phyloP scores from a whole-genome alignment of 2,113 vertebrate species.

The Mus pahari region DNA sequence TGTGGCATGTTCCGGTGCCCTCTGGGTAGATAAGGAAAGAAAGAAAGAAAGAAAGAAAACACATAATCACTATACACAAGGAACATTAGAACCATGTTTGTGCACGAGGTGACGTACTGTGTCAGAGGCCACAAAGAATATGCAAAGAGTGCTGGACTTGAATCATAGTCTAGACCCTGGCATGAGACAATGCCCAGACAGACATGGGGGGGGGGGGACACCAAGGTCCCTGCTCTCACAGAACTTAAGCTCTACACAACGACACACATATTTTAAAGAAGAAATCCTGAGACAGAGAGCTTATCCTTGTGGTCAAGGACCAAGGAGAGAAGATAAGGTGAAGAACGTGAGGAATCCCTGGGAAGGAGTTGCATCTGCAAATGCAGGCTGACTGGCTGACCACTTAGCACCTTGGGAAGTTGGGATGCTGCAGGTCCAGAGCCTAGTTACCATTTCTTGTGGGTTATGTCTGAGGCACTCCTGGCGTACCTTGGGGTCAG shows the following conservation, averaged over 20 bases:
- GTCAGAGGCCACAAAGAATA: not conserved
- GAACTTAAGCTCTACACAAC: not conserved
- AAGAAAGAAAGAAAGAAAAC: not conserved
- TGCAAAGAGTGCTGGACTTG: rapidly evolving
- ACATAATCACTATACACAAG: not conserved
- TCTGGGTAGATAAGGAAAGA: not conserved
- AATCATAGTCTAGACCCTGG: not conserved
- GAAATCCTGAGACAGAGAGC: not conserved
- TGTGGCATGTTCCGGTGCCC: rapidly evolving
- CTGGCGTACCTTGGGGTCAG: not conserved
- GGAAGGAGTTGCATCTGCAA: not conserved
- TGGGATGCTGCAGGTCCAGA: not conserved
- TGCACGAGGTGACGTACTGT: not conserved
- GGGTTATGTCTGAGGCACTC: not conserved
- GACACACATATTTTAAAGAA: not conserved
- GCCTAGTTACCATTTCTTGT: not conserved
- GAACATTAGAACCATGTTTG: not conserved
- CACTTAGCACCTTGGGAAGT: not conserved
- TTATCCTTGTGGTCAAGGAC: not conserved
- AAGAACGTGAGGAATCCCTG: not conserved
- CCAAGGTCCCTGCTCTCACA: not conserved
- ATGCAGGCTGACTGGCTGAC: not conserved
- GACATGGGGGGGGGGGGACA: not conserved
- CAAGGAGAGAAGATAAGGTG: not conserved
- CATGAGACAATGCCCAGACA: not conserved